Evolutionary conservation across 2,888 invertebrate species (phyloP), one percentile per base, ranked within the genome.

Genomic region (Trichacis sp.): DNA sequence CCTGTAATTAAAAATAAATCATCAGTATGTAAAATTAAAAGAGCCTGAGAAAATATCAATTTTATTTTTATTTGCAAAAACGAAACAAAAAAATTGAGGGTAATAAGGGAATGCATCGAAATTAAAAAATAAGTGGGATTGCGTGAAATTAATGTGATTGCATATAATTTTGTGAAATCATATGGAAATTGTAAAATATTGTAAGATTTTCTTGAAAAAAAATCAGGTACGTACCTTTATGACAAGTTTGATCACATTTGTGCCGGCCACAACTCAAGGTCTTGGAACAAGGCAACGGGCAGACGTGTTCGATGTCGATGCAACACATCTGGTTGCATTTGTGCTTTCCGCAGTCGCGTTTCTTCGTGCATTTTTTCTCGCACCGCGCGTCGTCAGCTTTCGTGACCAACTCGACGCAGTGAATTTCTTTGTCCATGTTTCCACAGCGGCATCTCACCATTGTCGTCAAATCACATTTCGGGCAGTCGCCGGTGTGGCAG

Each of bases 301-400:
- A 98, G 68, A 92, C 87, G 84, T 98, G 98, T 62, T 95, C 93
- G 11, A 89, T 85, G 63, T 93, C 92, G 72, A 93, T 92, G 85
- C 98, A 98, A 84, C 98, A 98, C 42, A 89, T 86, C 70, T 92
- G 91, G 76, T 93, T 93, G 86, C 98, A 98, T 75, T 94, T 95
- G 85, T 97, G 96, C 18, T 93, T 93, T 0, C 93, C 93, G 80
- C 95, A 95, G 9, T 90, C 90, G 58, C 94, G 87, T 82, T 93
- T 92, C 89, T 96, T 96, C 53, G 91, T 93, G 81, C 98, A 98
- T 73, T 93, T 92, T 77, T 93, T 94, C 79, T 95, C 93, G 84
- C 98, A 98, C 20, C 91, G 86, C 1, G 93, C 91, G 76, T 92
- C 93, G 77, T 91, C 91, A 45, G 89, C 88, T 77, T 90, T 89